phyloP scores from a whole-genome alignment of 2,888 invertebrate genomes.

The Phlogophora meticulosa region DNA sequence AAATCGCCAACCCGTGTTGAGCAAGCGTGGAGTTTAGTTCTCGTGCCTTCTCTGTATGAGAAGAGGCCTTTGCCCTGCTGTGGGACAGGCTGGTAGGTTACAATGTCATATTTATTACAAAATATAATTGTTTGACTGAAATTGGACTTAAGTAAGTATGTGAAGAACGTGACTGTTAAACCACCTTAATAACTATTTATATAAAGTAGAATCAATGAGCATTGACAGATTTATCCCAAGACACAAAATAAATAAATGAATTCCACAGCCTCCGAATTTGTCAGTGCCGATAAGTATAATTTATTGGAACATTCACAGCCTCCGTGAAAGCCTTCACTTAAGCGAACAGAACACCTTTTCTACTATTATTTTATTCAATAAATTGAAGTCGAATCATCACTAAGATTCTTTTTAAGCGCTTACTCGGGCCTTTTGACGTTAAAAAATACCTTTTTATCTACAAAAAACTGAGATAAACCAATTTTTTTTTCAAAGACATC shows the following conservation, averaged over 20 bases:
- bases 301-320: slow-evolving; percentile 24
- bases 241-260: slow-evolving; percentile 14
- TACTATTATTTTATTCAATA: slow-evolving; percentile 36
- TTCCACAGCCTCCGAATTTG: background rate
- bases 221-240: slow-evolving; percentile 12
- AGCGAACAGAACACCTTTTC: slow-evolving; percentile 7
- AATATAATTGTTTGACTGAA: too few species aligned
- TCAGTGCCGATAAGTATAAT: slow-evolving; percentile 22
- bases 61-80: too few species aligned
- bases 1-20: too few species aligned
- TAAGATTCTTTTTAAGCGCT: slow-evolving; percentile 24
- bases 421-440: slow-evolving; percentile 43
- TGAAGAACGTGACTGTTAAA: too few species aligned
- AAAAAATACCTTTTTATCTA: slow-evolving; percentile 43
- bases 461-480: slow-evolving; percentile 52
- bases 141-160: too few species aligned
- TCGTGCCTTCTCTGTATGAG: too few species aligned
- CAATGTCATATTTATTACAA: too few species aligned
- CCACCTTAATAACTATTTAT: background rate
- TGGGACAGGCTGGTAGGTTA: too few species aligned
- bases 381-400: slow-evolving; percentile 39
- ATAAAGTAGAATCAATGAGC: slow-evolving; percentile 3
- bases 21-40: too few species aligned
- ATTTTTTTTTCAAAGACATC: slow-evolving; percentile 45
- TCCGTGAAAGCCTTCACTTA: slow-evolving; percentile 36